phyloP scores from a whole-genome alignment of 2,888 invertebrate species.

The Orchestes rusci region DNA sequence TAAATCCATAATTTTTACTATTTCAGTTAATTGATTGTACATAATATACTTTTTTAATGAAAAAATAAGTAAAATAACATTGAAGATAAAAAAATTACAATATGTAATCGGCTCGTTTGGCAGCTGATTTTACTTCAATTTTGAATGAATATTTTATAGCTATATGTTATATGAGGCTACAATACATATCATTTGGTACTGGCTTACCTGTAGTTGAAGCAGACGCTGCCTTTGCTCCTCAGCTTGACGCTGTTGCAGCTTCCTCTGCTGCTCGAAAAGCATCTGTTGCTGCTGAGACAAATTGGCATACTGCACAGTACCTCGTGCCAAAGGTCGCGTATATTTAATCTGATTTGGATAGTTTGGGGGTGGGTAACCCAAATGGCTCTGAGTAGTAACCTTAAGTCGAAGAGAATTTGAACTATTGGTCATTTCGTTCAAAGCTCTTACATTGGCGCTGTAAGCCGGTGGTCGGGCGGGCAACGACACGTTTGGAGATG shows the following conservation, averaged over 20 bases:
- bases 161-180: too few species aligned
- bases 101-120: too few species aligned
- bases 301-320: constrained; percentile 34
- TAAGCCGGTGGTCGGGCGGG: constrained; percentile 47
- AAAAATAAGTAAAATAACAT: too few species aligned
- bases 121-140: too few species aligned
- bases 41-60: too few species aligned
- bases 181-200: too few species aligned
- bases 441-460: constrained; percentile 21
- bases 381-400: constrained; percentile 32
- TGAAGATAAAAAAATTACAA: too few species aligned
- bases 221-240: constrained; percentile 59
- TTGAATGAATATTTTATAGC: too few species aligned
- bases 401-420: too few species aligned
- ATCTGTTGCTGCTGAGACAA: constrained; percentile 45
- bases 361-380: constrained; percentile 41
- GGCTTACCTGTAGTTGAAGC: constrained; percentile 64
- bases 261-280: constrained; percentile 30
- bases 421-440: too few species aligned
- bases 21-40: too few species aligned
- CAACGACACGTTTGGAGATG: constrained; percentile 48
- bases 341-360: constrained; percentile 36
- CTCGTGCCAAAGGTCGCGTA: constrained; percentile 30
- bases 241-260: constrained; percentile 36
- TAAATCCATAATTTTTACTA: too few species aligned